phyloP scores from a whole-genome alignment of 2,888 invertebrate species.

The Lysandra bellargus region DNA sequence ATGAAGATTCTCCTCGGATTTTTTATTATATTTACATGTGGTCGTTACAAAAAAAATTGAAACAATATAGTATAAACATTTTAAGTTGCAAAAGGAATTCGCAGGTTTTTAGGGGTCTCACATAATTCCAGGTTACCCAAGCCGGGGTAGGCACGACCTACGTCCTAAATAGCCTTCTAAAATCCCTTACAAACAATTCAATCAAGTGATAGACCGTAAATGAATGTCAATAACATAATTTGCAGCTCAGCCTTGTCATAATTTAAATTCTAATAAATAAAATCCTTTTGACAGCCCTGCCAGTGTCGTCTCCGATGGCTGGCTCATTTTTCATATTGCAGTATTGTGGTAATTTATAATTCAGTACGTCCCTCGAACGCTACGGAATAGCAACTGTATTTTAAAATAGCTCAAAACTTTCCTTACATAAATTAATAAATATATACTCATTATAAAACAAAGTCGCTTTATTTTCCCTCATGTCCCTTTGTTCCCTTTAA shows the following conservation, averaged over 20 bases:
- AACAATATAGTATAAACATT: too few relatives aligned
- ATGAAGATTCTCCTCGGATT: too few relatives aligned
- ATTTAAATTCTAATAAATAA: neutral
- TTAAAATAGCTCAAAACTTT: slow-evolving; percentile 7
- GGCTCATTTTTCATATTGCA: slow-evolving; percentile 8
- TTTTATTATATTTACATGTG: too few relatives aligned
- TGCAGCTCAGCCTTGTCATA: neutral
- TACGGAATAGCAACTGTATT: slow-evolving; percentile 17
- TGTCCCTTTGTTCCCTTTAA: too few relatives aligned
- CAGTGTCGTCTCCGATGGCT: slow-evolving; percentile 15
- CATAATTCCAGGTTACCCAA: too few relatives aligned
- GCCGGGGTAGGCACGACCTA: too few relatives aligned
- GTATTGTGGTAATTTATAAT: slow-evolving; percentile 15
- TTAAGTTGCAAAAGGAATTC: too few relatives aligned
- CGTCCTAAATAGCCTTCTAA: too few relatives aligned
- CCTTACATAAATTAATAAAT: slow-evolving; percentile 25
- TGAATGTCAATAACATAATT: neutral
- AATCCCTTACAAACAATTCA: too few relatives aligned
- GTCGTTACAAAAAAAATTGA: too few relatives aligned
- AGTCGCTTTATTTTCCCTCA: neutral
- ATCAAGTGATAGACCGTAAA: neutral
- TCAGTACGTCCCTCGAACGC: slow-evolving; percentile 8
- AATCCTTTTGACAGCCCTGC: neutral
- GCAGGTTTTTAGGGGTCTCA: too few relatives aligned
- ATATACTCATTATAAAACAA: slow-evolving; percentile 6